Base-by-base conservation (phyloP, 2,113 vertebrate genomes). In the Parotia lawesii region DNA sequence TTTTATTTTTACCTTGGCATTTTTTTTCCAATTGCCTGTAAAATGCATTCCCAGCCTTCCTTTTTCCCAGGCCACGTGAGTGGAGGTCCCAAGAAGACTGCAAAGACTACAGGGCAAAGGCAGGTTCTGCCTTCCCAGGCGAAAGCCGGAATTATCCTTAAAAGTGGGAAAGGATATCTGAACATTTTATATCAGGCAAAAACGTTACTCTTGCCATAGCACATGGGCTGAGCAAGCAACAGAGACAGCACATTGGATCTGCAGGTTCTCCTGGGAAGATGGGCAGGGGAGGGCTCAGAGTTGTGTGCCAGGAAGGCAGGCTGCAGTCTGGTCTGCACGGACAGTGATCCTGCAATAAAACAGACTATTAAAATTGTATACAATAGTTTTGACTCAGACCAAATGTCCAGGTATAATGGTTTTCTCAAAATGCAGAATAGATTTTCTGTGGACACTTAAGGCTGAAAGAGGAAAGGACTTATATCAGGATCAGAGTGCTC, bases 1-100 rank as follows among this genome's bases (percentile, higher is more conserved):
- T n/a, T 91, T 67, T 23, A 69, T 37, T 58, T 89, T 60, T 40
- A 73, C 31, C 47, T 74, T 67, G 42, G 12, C 3, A 2, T 21
- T 28, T 66, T 67, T 87, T 67, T 85, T 24, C 19, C 18, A 65
- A 3, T 13, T 73, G 54, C 14, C 21, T 18, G 2, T 37, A 82
- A 75, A 85, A 85, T 48, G 60, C 5, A 11, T 67, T 90, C 40
- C 47, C 15, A 78, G 38, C 11, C 45, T 77, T 72, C n/a, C 20
- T 69, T 67, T 50, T 69, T 80, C 27, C 29, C 42, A 44, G 37
- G 22, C 6, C 0, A 0, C 2, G 0, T 4, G 3, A 45, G 15
- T 12, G 1, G 31, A 56, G 12, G 47, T 84, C 67, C n/a, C n/a
- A 73, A 70, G 62, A 69, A 77, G 33, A 33, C 38, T 74, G n/a